Evolutionary conservation across 1,140 invertebrate genomes (phyloP), one percentile per base, ranked within the genome.

Genomic region (Conus betulinus): DNA sequence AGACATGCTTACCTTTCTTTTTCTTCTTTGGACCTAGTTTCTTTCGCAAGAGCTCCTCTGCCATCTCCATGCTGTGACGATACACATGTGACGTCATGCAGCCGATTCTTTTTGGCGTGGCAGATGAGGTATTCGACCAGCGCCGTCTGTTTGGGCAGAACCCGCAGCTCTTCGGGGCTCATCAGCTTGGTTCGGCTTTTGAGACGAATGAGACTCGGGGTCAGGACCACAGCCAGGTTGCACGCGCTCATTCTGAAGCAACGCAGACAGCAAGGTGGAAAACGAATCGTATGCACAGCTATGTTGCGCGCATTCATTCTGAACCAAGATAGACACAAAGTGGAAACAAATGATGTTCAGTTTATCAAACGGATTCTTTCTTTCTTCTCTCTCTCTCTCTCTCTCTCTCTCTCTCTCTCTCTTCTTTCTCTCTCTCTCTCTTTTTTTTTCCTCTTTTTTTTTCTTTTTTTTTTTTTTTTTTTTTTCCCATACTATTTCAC

Each of bases 101-200:
- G 5, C 85, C 85, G 10, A 87, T 78, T 17, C 23, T 0, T 4
- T 53, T n/a, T n/a, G 25, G 85, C 85, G 53, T 87, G 85, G 3
- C 74, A 76, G 23, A 87, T 87, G 52, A 87, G 85, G 27, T 87
- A 53, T 51, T 87, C 85, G 2, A 87, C n/a, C n/a, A 87, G 85
- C 51, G 74, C 85, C 71, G 85, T 87, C 85, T 87, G 85, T 7
- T 20, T 25, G 23, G 85, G 85, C 3, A 87, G 51, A 20, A 27
- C 85, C 8, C 71, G 71, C 71, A 87, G 23, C 74, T 87, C 85
- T 23, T 57, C 71, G 1, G 39, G 39, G 11, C 17, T 87, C 85
- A 87, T 87, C 0, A 87, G 85, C 23, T 87, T 87, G 74, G 27
- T 79, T 20, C 74, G 51, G 53, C 71, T 20, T 71, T 87, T 87